phyloP scores from a whole-genome alignment of 2,888 invertebrate species.

The Dicycla oo region DNA sequence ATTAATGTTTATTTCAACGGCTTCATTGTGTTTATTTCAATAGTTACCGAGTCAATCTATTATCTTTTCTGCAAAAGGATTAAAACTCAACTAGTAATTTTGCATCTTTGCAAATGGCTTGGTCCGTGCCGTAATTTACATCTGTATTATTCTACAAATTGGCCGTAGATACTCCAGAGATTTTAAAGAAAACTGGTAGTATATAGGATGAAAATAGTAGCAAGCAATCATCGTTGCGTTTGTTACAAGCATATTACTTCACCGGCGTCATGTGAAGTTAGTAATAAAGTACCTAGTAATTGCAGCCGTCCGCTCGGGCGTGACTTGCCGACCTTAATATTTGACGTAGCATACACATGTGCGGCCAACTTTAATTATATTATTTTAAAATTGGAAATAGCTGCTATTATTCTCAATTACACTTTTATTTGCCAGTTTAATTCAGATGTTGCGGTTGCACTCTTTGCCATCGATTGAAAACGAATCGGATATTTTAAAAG shows the following conservation, averaged over 20 bases:
- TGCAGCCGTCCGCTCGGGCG: conserved; percentile 74
- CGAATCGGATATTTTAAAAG: neutral
- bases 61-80: neutral
- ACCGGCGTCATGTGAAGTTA: conserved; percentile 60
- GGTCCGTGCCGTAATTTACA: neutral
- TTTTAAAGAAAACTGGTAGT: neutral
- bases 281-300: conserved; percentile 73
- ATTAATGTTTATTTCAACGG: conserved; percentile 27
- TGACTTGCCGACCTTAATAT: conserved; percentile 79
- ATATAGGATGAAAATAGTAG: conserved; percentile 31
- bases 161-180: neutral
- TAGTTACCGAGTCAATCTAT: neutral
- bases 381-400: conserved; percentile 56
- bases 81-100: neutral
- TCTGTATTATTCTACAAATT: neutral
- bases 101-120: neutral
- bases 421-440: conserved; percentile 7
- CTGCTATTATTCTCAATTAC: conserved; percentile 27
- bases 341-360: conserved; percentile 68
- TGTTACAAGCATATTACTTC: conserved; percentile 70
- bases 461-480: conserved; percentile 8
- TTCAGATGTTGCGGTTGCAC: neutral
- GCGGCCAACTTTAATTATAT: conserved; percentile 56
- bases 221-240: conserved; percentile 20
- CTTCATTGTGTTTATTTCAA: conserved; percentile 10